A percentile compares a stretch with the other conserved stretches of the same genome.
These are phyloP conservation scores for Dicentrarchus labrax DNA, from an alignment of 2,113 vertebrate species.

Conservation along the genomic window DNA sequence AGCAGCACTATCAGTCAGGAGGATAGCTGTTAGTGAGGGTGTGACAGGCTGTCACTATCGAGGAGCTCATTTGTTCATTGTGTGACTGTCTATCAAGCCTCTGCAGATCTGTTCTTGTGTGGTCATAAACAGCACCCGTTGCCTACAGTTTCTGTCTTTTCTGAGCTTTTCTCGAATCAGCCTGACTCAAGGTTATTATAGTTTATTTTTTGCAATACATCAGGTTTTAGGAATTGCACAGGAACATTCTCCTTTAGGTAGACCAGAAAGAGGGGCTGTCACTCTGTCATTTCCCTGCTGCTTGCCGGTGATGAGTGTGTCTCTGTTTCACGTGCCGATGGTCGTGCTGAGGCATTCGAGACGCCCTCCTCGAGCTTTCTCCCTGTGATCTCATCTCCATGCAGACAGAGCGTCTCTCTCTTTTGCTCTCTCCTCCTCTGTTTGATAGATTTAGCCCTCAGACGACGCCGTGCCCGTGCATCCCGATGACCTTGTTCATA, in stretches of 20 bases:
- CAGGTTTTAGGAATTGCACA: slow-evolving; percentile 3
- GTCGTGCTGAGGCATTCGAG: slow-evolving; percentile 48
- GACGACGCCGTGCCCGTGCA: slow-evolving; percentile 73
- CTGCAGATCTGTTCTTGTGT: slow-evolving; percentile 7
- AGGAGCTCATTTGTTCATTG: slow-evolving; percentile 58
- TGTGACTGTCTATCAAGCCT: slow-evolving; percentile 21
- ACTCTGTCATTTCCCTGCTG: slow-evolving; percentile 34
- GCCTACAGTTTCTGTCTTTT: not conserved
- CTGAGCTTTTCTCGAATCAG: not conserved
- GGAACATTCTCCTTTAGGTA: not conserved
- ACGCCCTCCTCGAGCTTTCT: slow-evolving; percentile 40
- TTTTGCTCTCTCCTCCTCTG: slow-evolving; percentile 54
- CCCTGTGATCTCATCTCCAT: slow-evolving; percentile 74
- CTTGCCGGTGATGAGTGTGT: slow-evolving; percentile 35
- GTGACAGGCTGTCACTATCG: slow-evolving; percentile 56
- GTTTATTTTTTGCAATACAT: not conserved
- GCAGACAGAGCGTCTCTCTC: slow-evolving; percentile 70
- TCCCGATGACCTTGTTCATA: slow-evolving; percentile 81
- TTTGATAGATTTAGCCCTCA: slow-evolving; percentile 75
- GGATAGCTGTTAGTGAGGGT: slow-evolving; percentile 58
- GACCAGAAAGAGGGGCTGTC: not conserved
- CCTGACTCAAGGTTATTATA: not conserved
- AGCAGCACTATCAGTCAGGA: slow-evolving; percentile 60
- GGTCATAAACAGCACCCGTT: not conserved
- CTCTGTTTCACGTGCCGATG: slow-evolving; percentile 26